Evolutionary conservation across 2,113 vertebrate species (phyloP).

Genomic region (Rhegmatorhina hoffmannsi): DNA sequence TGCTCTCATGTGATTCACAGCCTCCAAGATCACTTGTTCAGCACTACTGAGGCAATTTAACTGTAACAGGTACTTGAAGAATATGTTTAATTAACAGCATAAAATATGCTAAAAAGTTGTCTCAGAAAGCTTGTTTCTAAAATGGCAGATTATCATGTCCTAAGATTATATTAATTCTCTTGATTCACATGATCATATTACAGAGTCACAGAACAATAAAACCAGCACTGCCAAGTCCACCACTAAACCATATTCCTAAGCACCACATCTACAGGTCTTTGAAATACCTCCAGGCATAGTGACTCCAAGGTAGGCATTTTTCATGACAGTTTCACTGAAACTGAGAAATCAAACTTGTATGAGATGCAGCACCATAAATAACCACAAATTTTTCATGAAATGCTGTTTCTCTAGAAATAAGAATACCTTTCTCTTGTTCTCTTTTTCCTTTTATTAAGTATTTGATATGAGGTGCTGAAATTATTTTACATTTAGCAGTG

Average conservation of each 20-base stretch:
- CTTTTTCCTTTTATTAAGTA: neutral
- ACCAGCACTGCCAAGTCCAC: neutral
- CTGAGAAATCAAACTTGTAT: neutral
- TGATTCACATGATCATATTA: neutral
- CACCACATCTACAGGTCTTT: neutral
- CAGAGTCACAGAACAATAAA: neutral
- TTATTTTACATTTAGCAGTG: neutral
- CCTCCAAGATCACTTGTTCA: neutral
- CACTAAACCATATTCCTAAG: neutral
- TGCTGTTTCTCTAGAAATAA: neutral
- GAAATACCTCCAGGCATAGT: neutral
- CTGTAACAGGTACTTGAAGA: neutral
- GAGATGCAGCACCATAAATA: neutral
- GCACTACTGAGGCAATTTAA: neutral
- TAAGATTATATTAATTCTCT: neutral
- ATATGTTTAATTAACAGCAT: neutral
- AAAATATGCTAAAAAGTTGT: neutral
- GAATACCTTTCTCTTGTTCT: neutral
- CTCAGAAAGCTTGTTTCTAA: neutral
- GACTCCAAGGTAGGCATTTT: neutral
- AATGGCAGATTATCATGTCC: neutral
- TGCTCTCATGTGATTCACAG: fast-evolving
- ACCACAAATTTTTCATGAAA: neutral
- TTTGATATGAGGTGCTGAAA: neutral
- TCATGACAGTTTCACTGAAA: neutral